Conservation (phyloP, 2,113 vertebrate species). For the Indri indri region DNA sequence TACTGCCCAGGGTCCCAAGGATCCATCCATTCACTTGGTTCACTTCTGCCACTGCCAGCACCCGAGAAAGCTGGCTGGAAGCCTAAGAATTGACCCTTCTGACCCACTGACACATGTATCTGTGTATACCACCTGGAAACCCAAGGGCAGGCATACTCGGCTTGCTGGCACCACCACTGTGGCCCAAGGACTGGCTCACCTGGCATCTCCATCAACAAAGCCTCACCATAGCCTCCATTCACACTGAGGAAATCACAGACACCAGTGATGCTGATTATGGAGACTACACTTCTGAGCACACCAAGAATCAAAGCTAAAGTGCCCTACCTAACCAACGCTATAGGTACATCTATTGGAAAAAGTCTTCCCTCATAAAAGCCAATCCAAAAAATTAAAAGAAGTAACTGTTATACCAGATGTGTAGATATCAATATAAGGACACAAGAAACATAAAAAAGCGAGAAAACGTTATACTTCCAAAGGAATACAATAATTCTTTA, state of each 20-base stretch:
- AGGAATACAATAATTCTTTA: neutral
- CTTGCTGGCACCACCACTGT: neutral
- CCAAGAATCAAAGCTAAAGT: neutral
- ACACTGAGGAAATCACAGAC: neutral
- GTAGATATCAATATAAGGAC: neutral
- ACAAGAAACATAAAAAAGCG: neutral
- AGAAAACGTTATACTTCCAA: neutral
- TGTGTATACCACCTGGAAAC: neutral
- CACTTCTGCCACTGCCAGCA: too few species aligned
- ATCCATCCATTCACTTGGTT: too few species aligned
- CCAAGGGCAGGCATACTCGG: neutral
- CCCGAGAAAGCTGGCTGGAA: too few species aligned
- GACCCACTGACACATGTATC: neutral
- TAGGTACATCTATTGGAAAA: neutral
- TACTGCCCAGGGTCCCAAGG: too few species aligned
- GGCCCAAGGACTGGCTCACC: neutral
- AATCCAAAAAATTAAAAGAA: neutral
- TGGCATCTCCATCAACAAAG: neutral
- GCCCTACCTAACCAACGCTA: neutral
- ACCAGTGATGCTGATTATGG: neutral
- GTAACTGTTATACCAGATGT: neutral
- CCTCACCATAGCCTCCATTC: neutral
- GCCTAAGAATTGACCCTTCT: neutral
- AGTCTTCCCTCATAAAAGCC: neutral
- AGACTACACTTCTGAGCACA: neutral